Evolutionary conservation across 1,140 invertebrate species (phyloP).

Genomic region (Cyrtorhinus lividipennis): DNA sequence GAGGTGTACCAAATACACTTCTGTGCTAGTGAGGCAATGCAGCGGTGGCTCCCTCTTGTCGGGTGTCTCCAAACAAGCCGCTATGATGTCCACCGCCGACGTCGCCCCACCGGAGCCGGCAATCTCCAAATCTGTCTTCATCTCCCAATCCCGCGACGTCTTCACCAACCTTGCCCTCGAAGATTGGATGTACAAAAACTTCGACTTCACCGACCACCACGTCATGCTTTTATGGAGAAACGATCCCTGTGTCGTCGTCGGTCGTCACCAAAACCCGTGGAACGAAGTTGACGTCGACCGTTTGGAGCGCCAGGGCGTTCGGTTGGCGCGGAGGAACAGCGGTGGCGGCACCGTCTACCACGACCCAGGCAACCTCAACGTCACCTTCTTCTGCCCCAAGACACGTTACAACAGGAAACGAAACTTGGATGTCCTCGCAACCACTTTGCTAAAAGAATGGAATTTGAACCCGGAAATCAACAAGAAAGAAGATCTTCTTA

Average conservation of each 20-base stretch:
- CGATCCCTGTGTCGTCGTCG: constrained; percentile 85
- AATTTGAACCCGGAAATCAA: constrained; percentile 57
- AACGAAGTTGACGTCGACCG: constrained; percentile 60
- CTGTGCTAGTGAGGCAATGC: neutral
- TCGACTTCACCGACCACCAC: constrained; percentile 64
- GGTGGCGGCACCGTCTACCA: constrained; percentile 97
- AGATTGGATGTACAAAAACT: constrained; percentile 83
- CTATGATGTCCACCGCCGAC: neutral
- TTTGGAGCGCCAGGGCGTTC: constrained; percentile 44
- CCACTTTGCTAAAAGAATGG: constrained; percentile 63
- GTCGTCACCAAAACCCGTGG: constrained; percentile 94
- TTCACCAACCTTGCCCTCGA: constrained; percentile 85
- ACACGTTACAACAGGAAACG: constrained; percentile 64
- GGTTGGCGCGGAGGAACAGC: constrained; percentile 73
- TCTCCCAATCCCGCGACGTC: constrained; percentile 79
- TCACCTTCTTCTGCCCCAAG: constrained; percentile 72
- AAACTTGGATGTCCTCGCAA: constrained; percentile 71
- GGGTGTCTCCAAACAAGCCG: neutral
- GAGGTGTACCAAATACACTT: neutral
- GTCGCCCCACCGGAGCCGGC: constrained; percentile 28
- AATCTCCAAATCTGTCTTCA: constrained; percentile 70
- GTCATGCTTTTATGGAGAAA: constrained; percentile 83
- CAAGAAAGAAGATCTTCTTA: constrained; percentile 64
- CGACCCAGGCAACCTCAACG: constrained; percentile 83
- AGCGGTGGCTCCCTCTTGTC: neutral